phyloP scores from a whole-genome alignment of 2,888 invertebrate species.

The Hirtodrosophila alboralis region DNA sequence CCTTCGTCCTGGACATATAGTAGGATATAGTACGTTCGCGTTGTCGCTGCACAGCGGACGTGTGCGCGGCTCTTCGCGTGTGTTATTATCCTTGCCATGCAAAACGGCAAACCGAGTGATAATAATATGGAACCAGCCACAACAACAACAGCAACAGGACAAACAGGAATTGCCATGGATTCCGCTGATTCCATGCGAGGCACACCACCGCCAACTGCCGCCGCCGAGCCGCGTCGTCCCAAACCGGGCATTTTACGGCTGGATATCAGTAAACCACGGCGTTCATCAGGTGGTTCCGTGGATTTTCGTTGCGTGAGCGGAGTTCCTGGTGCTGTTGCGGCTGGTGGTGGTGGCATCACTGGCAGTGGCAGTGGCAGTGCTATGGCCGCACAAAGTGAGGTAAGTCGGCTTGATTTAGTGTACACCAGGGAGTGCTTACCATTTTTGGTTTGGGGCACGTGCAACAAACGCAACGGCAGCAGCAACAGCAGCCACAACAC shows the following conservation, averaged over 20 bases:
- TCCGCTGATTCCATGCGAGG: slow-evolving; percentile 37
- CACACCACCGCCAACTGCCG: too few relatives aligned
- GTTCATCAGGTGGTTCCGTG: slow-evolving; percentile 85
- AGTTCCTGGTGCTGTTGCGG: slow-evolving; percentile 16
- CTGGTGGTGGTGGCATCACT: slow-evolving; percentile 1
- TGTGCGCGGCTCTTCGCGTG: slow-evolving; percentile 57
- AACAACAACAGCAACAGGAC: slow-evolving; percentile 21
- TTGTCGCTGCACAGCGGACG: slow-evolving; percentile 81
- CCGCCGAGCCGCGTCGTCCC: slow-evolving; percentile 63
- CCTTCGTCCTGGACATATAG: slow-evolving; percentile 63
- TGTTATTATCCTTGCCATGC: slow-evolving; percentile 46
- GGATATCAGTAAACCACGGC: slow-evolving; percentile 84
- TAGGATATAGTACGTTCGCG: slow-evolving; percentile 78
- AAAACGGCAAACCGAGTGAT: slow-evolving; percentile 36
- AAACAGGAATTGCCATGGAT: too few relatives aligned
- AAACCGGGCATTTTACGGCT: slow-evolving; percentile 85
- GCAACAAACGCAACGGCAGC: slow-evolving; percentile 23
- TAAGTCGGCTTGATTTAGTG: slow-evolving; percentile 74
- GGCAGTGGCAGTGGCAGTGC: slow-evolving; percentile 10
- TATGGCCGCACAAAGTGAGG: slow-evolving; percentile 68
- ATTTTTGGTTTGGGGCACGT: slow-evolving; percentile 61
- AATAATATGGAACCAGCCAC: slow-evolving; percentile 32
- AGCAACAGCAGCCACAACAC: too few relatives aligned
- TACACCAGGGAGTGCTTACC: slow-evolving; percentile 72
- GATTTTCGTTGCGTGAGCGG: slow-evolving; percentile 82